Evolutionary conservation across 2,797 vertebrate species (phyloP).

Genomic region (Myotis vivesi): DNA sequence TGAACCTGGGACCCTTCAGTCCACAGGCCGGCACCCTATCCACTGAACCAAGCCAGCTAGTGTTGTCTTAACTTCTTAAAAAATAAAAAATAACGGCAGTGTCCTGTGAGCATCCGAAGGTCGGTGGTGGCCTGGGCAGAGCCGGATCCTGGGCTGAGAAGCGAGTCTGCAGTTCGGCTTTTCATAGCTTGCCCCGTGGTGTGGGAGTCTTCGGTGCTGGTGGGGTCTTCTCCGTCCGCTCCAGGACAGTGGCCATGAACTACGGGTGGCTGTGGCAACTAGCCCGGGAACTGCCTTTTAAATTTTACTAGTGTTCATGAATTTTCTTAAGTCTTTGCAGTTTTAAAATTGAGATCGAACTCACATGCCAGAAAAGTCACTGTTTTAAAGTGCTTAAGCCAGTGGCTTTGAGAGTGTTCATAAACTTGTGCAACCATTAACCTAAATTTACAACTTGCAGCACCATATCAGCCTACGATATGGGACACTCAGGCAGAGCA

Average conservation of each 20-base stretch:
- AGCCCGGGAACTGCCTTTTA: background rate
- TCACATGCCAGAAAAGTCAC: background rate
- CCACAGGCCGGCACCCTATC: no score
- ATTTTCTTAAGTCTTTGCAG: background rate
- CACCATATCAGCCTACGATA: fast-evolving
- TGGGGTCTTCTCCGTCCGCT: background rate
- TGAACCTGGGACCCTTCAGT: no score
- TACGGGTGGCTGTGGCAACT: fast-evolving
- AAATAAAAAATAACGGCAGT: background rate
- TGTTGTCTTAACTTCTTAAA: background rate
- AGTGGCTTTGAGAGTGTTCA: background rate
- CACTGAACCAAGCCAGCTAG: background rate
- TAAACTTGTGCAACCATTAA: background rate
- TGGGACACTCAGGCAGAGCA: background rate
- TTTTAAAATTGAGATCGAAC: background rate
- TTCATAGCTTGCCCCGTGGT: no score
- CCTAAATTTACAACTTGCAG: background rate
- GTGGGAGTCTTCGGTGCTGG: fast-evolving
- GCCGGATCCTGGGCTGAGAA: fast-evolving
- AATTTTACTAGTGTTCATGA: background rate
- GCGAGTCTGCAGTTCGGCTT: background rate
- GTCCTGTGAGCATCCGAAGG: background rate
- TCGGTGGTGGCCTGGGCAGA: background rate
- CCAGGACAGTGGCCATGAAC: background rate
- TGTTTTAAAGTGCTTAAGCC: background rate